These are phyloP conservation scores for Merops nubicus DNA, from an alignment of 2,113 vertebrate genomes.

Conservation along the genomic window DNA sequence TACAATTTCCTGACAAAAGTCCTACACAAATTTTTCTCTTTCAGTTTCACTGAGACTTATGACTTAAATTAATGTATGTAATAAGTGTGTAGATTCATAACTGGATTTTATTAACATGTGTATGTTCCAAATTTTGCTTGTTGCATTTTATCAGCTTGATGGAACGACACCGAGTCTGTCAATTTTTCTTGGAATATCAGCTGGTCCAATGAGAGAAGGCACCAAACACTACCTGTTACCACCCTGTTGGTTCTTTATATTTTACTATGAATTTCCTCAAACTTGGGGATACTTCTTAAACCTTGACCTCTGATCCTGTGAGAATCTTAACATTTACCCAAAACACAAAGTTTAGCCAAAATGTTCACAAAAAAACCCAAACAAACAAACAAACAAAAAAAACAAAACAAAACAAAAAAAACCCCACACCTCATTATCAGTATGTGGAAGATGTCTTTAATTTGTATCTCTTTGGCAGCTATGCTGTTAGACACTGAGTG, in stretches of 20 bases:
- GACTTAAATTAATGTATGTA: background rate
- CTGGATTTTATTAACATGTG: background rate
- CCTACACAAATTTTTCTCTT: background rate
- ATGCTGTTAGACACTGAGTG: background rate
- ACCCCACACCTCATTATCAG: background rate
- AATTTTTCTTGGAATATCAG: background rate
- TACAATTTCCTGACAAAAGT: background rate
- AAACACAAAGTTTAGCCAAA: background rate
- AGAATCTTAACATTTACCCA: background rate
- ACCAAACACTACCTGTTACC: background rate
- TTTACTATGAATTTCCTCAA: background rate
- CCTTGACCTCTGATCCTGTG: background rate
- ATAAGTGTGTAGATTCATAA: background rate
- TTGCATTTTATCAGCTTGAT: background rate
- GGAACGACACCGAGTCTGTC: background rate
- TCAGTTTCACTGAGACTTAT: background rate
- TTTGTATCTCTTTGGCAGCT: background rate
- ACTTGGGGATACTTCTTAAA: background rate
- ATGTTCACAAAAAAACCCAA: background rate
- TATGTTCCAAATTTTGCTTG: background rate
- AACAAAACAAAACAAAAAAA: too few species aligned
- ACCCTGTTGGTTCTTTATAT: background rate
- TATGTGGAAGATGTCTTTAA: background rate
- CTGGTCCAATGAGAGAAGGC: background rate
- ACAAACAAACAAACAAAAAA: too few species aligned